Conservation (phyloP, 2,113 vertebrate genomes). For the Reinhardtius hippoglossoides region DNA sequence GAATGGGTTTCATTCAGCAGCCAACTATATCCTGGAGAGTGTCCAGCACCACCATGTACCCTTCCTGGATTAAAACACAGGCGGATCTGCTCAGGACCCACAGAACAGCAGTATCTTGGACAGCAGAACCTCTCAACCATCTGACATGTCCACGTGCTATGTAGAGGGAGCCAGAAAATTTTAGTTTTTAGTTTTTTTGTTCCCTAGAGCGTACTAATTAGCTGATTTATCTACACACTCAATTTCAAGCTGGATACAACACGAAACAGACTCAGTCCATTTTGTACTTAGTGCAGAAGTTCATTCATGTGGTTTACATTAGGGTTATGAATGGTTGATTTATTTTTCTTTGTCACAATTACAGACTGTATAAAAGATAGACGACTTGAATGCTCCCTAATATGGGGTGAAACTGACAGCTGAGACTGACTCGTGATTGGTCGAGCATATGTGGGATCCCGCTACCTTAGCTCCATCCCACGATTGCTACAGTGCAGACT, state of each 20-base stretch:
- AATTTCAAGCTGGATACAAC: background rate
- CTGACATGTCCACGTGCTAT: slow-evolving; percentile 71
- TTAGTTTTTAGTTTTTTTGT: slow-evolving; percentile 3
- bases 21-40: slow-evolving; percentile 57
- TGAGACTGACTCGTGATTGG: too few species aligned
- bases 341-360: background rate
- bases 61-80: slow-evolving; percentile 73
- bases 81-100: slow-evolving; percentile 60
- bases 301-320: slow-evolving; percentile 14
- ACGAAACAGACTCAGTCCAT: background rate
- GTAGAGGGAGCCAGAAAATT: slow-evolving; percentile 48
- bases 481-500: too few species aligned
- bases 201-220: slow-evolving; percentile 30
- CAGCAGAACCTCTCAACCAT: slow-evolving; percentile 64
- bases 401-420: too few species aligned
- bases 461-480: too few species aligned
- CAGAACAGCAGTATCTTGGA: slow-evolving; percentile 74
- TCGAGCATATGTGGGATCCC: too few species aligned
- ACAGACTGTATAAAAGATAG: too few species aligned
- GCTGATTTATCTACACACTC: slow-evolving; percentile 1
- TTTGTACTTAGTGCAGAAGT: background rate
- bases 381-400: too few species aligned
- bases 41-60: slow-evolving; percentile 52
- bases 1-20: slow-evolving; percentile 39
- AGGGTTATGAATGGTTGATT: background rate